These are phyloP conservation scores for Stegophylla sp. DNA, from an alignment of 2,888 invertebrate species.

Conservation along the genomic window DNA sequence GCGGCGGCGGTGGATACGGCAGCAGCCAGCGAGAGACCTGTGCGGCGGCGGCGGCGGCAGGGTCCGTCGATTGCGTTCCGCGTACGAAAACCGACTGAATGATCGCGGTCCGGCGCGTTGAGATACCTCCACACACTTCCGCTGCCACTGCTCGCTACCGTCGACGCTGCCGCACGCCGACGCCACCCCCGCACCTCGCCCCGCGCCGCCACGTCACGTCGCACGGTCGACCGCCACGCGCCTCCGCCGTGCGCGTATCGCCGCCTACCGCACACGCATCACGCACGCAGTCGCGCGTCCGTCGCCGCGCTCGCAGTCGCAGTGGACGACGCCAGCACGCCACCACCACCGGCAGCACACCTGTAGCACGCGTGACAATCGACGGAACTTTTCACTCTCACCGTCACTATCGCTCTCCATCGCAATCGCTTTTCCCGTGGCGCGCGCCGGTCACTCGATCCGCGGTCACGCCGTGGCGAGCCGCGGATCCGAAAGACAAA, in stretches of 20 bases:
- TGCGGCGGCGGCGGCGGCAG: background rate
- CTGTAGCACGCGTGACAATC: background rate
- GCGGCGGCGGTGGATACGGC: background rate
- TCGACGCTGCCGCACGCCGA: background rate
- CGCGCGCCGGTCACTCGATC: background rate
- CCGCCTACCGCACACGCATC: too few relatives aligned
- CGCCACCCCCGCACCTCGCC: background rate
- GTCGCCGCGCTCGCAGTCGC: too few relatives aligned
- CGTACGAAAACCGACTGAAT: constrained; percentile 56
- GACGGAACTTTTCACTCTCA: background rate
- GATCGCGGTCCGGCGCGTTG: constrained; percentile 54
- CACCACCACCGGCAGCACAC: background rate
- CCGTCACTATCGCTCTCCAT: background rate
- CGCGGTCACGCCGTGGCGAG: background rate
- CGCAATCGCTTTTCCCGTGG: too few relatives aligned
- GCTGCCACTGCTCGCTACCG: background rate
- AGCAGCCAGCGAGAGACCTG: background rate
- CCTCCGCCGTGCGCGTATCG: too few relatives aligned
- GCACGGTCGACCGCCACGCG: background rate
- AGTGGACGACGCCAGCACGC: too few relatives aligned
- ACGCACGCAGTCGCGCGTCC: too few relatives aligned
- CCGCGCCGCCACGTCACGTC: background rate
- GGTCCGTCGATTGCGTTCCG: constrained; percentile 44
- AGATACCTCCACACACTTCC: constrained; percentile 20
- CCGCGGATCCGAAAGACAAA: background rate